A percentile compares a stretch with the other conserved stretches of the same genome.
Evolutionary conservation across 2,797 vertebrate species (phyloP).

Genomic region (Gymnodraco acuticeps): DNA sequence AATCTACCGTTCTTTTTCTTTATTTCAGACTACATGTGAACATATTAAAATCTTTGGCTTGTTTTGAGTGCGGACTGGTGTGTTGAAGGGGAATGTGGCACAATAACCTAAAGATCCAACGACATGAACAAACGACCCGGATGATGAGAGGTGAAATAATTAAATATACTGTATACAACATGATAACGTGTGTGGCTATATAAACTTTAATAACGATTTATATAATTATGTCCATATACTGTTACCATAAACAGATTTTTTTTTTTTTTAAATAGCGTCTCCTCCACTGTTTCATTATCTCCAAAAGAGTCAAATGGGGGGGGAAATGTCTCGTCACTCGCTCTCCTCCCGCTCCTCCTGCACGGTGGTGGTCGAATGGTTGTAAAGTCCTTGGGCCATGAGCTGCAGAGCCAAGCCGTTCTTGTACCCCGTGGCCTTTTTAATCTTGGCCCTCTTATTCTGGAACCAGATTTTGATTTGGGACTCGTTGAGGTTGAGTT

Average conservation of each 20-base stretch:
- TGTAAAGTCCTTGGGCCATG: conserved; percentile 99
- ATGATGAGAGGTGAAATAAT: conserved; percentile 88
- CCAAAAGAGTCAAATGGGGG: conserved; percentile 49
- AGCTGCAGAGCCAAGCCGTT: conserved; percentile 96
- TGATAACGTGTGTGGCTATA: conserved; percentile 97
- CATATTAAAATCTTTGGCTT: conserved; percentile 99
- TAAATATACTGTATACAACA: conserved; percentile 94
- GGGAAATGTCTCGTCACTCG: conserved; percentile 78
- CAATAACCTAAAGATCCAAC: conserved; percentile 78
- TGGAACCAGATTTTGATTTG: conserved; percentile 99
- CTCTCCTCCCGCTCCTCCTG: conserved; percentile 97
- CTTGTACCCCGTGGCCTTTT: conserved; percentile 95
- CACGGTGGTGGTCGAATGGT: conserved; percentile 96
- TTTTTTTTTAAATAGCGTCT: conserved; percentile 88
- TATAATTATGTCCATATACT: conserved; percentile 92
- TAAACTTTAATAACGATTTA: conserved; percentile 92
- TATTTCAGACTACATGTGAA: conserved; percentile 99
- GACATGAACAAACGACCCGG: conserved; percentile 74
- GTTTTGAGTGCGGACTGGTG: conserved; percentile 80
- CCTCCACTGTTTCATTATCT: conserved; percentile 48
- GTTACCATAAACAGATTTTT: conserved; percentile 89
- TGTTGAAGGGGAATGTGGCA: conserved; percentile 52
- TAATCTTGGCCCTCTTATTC: conserved; percentile 97
- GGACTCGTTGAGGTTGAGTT: conserved; percentile 97
- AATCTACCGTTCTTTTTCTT: conserved; percentile 73